These are phyloP conservation scores for Frieseomelitta varia DNA, from an alignment of 1,140 invertebrate species.

Conservation along the genomic window DNA sequence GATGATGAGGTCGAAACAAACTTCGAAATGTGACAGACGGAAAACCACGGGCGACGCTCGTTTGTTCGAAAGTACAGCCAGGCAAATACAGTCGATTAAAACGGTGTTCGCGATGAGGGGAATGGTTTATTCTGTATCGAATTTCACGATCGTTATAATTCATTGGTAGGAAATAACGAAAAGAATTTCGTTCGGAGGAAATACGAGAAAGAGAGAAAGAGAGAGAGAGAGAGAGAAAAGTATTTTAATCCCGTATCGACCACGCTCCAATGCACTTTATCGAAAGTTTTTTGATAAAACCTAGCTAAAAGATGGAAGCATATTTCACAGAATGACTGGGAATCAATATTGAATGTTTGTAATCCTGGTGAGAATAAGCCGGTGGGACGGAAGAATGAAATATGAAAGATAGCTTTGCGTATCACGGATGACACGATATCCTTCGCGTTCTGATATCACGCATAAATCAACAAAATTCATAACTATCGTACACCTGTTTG, in stretches of 20 bases:
- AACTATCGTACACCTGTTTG: background rate
- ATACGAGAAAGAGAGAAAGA: too few relatives aligned
- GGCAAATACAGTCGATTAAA: background rate
- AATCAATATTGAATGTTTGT: conserved; percentile 23
- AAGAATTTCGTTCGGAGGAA: background rate
- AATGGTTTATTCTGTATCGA: background rate
- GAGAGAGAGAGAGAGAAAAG: background rate
- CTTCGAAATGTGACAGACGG: conserved; percentile 38
- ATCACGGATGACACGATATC: conserved; percentile 7
- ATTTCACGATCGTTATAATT: too few relatives aligned
- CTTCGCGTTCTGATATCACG: too few relatives aligned
- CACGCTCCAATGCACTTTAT: background rate
- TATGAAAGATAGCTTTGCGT: conserved; percentile 16
- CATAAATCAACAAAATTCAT: conserved; percentile 27
- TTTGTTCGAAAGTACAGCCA: background rate
- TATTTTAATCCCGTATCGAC: background rate
- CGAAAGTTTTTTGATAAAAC: conserved; percentile 10
- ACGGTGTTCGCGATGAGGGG: background rate
- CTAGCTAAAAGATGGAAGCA: background rate
- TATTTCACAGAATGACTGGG: conserved; percentile 4
- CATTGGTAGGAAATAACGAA: background rate
- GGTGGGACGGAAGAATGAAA: conserved; percentile 15
- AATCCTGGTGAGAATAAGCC: conserved; percentile 23
- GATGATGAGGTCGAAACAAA: conserved; percentile 33
- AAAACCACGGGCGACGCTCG: conserved; percentile 19